Evolutionary conservation across 2,113 vertebrate species (phyloP).

Genomic region (Haemorhous mexicanus): DNA sequence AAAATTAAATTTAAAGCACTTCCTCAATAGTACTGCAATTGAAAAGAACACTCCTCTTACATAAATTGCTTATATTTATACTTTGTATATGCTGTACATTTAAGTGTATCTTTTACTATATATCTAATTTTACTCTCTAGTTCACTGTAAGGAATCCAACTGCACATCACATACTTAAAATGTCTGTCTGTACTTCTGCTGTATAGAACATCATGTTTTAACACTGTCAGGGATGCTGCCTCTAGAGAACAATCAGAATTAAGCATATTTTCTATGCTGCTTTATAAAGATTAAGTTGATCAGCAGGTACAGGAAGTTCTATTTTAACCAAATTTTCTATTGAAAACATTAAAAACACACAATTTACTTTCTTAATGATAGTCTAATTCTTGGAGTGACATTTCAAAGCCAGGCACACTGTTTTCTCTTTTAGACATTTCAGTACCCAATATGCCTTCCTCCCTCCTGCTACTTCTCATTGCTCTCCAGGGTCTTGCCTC

Average conservation of each 20-base stretch:
- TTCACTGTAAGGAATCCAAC: neutral
- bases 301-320: neutral
- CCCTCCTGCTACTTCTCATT: neutral
- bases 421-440: neutral
- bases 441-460: neutral
- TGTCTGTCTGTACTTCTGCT: neutral
- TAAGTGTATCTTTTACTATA: neutral
- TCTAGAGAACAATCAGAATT: neutral
- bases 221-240: fast-evolving
- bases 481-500: neutral
- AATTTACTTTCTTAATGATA: neutral
- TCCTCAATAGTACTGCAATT: neutral
- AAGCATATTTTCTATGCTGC: neutral
- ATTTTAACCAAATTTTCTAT: neutral
- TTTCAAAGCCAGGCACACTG: neutral
- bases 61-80: neutral
- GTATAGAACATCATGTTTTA: neutral
- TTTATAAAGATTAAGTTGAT: neutral
- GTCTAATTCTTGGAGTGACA: neutral
- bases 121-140: neutral
- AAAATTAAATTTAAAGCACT: neutral
- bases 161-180: neutral
- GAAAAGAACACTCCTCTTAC: neutral
- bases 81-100: fast-evolving
- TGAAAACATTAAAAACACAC: neutral